phyloP scores from a whole-genome alignment of 2,888 invertebrate species.

The Heliconius charithonia region DNA sequence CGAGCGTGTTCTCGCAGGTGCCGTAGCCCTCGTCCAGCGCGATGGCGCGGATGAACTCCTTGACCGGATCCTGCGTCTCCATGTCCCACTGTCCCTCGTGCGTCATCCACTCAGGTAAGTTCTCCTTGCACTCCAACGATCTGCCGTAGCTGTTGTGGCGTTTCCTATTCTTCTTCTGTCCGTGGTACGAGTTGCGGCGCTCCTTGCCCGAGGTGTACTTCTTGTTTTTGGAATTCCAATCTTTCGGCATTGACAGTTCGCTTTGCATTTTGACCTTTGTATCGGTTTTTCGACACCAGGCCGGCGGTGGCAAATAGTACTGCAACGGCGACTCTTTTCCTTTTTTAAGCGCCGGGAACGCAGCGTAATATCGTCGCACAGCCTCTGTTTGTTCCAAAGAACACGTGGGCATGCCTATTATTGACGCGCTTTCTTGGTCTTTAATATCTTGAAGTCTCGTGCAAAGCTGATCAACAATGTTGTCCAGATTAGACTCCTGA shows the following conservation, averaged over 20 bases:
- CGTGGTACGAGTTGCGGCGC: slow-evolving; percentile 75
- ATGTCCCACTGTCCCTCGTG: slow-evolving; percentile 81
- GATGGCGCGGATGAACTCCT: slow-evolving; percentile 77
- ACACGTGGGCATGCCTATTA: slow-evolving; percentile 81
- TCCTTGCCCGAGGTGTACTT: slow-evolving; percentile 71
- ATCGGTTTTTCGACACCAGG: slow-evolving; percentile 74
- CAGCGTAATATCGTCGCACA: slow-evolving; percentile 90
- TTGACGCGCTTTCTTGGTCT: slow-evolving; percentile 70
- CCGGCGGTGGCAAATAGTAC: slow-evolving; percentile 76
- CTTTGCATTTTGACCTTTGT: slow-evolving; percentile 74
- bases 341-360: slow-evolving; percentile 88
- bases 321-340: slow-evolving; percentile 74
- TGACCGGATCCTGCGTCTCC: slow-evolving; percentile 77
- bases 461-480: slow-evolving; percentile 92
- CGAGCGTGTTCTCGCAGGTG: slow-evolving; percentile 79
- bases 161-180: slow-evolving; percentile 70
- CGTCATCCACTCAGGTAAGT: slow-evolving; percentile 82
- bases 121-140: slow-evolving; percentile 75
- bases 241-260: slow-evolving; percentile 67
- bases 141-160: slow-evolving; percentile 74
- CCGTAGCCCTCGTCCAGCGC: slow-evolving; percentile 81
- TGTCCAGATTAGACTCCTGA: slow-evolving; percentile 91
- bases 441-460: slow-evolving; percentile 89
- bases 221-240: slow-evolving; percentile 71
- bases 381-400: slow-evolving; percentile 85